phyloP scores from a whole-genome alignment of 2,888 invertebrate genomes.

The Drosophila incognita region DNA sequence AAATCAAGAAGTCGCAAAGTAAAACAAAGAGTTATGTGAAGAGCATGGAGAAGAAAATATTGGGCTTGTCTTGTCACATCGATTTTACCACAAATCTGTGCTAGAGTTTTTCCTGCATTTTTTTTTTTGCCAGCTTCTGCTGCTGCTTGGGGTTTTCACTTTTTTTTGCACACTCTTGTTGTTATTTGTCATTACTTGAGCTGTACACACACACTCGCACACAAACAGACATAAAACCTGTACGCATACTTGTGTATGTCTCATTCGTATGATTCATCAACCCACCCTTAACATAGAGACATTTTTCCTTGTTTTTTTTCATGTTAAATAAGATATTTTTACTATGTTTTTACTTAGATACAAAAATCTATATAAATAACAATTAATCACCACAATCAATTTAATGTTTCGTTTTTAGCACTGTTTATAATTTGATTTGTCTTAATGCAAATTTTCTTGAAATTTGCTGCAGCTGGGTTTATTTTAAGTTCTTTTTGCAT shows the following conservation, averaged over 20 bases:
- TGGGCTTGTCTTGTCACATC: constrained; percentile 22
- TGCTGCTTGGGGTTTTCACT: constrained; percentile 30
- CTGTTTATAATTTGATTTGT: neutral
- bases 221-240: constrained; percentile 16
- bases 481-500: neutral
- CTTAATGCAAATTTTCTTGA: neutral
- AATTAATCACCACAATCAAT: neutral
- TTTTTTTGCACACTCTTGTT: constrained; percentile 57
- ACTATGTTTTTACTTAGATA: neutral
- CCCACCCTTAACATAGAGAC: constrained; percentile 45
- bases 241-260: constrained; percentile 31
- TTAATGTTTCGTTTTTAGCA: neutral
- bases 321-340: neutral
- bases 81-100: constrained; percentile 47
- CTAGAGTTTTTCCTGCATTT: constrained; percentile 10
- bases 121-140: constrained; percentile 26
- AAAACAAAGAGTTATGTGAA: constrained; percentile 2
- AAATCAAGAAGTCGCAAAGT: neutral
- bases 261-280: constrained; percentile 67
- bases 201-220: constrained; percentile 22
- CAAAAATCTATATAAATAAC: neutral
- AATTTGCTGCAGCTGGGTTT: neutral
- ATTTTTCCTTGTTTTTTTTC: constrained; percentile 12
- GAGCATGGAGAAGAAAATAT: neutral
- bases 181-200: constrained; percentile 68